Evolutionary conservation across 2,113 vertebrate genomes (phyloP).

Genomic region (Nycticryphes semicollaris): DNA sequence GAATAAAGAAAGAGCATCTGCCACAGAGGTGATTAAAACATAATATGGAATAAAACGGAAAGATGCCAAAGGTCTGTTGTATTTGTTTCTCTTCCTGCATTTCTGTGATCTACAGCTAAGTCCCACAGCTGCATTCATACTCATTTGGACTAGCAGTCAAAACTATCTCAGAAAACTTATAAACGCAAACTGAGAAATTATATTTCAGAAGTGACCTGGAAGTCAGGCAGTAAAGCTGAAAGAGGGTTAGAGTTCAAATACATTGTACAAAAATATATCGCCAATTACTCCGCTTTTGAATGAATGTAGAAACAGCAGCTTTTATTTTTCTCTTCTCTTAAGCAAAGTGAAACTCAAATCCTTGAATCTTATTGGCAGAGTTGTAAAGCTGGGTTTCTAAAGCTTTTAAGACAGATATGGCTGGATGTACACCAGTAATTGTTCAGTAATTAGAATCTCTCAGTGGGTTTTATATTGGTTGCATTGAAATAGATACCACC

Average conservation of each 20-base stretch:
- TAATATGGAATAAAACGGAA: not conserved
- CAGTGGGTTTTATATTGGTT: not conserved
- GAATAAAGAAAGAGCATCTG: not conserved
- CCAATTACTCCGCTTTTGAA: not conserved
- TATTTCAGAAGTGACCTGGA: not conserved
- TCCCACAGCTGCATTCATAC: not conserved
- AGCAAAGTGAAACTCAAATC: not conserved
- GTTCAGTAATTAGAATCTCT: not conserved
- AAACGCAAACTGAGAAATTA: not conserved
- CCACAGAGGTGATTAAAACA: not conserved
- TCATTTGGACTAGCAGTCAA: not conserved
- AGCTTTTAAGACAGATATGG: not conserved
- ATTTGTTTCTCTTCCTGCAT: not conserved
- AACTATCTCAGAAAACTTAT: not conserved
- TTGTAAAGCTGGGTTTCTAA: not conserved
- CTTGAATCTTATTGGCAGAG: not conserved
- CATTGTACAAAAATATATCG: not conserved
- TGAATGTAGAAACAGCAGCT: not conserved
- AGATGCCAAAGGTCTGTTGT: not conserved
- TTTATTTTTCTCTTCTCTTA: not conserved
- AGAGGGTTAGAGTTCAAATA: not conserved
- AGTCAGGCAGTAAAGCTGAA: not conserved
- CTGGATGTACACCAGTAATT: not conserved
- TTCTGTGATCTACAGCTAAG: not conserved
- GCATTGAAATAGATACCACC: not conserved